Conservation (phyloP, 1,140 invertebrate genomes). For the Holotrichia oblita region DNA sequence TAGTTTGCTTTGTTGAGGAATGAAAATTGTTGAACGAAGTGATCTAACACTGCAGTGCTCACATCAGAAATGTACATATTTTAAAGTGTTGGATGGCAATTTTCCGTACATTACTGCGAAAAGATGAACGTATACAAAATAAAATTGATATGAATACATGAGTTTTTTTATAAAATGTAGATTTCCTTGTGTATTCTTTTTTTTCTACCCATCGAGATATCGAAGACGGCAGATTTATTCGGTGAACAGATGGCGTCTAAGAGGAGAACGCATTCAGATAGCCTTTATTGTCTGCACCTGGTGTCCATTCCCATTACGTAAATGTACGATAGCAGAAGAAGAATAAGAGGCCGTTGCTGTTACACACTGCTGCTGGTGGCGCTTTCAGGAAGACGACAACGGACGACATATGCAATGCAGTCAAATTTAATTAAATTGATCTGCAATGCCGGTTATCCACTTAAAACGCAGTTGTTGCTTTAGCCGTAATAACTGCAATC, state of each 20-base stretch:
- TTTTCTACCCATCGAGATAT: slow-evolving; percentile 10
- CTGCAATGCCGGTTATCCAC: neutral
- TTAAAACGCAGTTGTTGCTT: too few relatives aligned
- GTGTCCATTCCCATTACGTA: slow-evolving; percentile 25
- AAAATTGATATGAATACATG: slow-evolving; percentile 11
- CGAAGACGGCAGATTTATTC: slow-evolving; percentile 20
- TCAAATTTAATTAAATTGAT: slow-evolving; percentile 12
- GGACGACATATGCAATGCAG: neutral
- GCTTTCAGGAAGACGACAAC: too few relatives aligned
- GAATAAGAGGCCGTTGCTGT: neutral
- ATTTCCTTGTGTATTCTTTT: neutral
- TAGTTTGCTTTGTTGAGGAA: too few relatives aligned
- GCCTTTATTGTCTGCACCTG: slow-evolving; percentile 27
- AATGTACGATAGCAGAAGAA: neutral
- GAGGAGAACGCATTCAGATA: neutral
- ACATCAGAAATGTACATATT: too few relatives aligned
- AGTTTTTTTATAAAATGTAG: neutral
- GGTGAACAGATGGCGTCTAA: slow-evolving; percentile 10
- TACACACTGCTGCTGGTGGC: neutral
- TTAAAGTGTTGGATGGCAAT: too few relatives aligned
- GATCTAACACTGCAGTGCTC: too few relatives aligned
- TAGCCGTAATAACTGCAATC: too few relatives aligned
- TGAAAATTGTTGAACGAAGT: too few relatives aligned
- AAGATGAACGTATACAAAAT: neutral
- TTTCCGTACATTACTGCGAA: neutral